Evolutionary conservation across 2,113 vertebrate species (phyloP).

Genomic region (Onychorhynchus coronatus): DNA sequence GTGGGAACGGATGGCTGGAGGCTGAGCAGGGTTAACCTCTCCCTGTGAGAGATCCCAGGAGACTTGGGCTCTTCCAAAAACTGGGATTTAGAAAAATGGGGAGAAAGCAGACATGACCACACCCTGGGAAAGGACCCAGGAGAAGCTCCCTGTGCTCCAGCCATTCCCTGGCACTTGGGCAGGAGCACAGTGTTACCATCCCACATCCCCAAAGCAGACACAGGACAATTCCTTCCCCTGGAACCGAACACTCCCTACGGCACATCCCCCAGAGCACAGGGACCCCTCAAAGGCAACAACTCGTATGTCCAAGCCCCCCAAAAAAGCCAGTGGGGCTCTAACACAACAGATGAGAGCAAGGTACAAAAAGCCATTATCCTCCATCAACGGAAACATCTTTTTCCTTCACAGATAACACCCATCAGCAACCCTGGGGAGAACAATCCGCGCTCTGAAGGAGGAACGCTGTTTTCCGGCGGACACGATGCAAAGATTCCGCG

Average conservation of each 20-base stretch:
- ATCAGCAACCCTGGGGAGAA: background rate
- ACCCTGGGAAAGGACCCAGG: background rate
- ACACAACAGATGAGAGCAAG: background rate
- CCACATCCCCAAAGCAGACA: background rate
- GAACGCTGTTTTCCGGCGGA: background rate
- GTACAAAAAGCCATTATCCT: background rate
- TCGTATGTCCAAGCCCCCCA: background rate
- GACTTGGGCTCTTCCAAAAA: background rate
- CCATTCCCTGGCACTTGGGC: background rate
- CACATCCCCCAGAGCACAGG: accelerated
- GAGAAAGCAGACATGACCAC: accelerated
- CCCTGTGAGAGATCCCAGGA: background rate
- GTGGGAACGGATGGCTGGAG: background rate
- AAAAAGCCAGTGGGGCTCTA: background rate
- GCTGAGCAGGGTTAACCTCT: background rate
- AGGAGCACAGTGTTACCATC: background rate
- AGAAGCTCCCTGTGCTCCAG: background rate
- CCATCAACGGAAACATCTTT: background rate
- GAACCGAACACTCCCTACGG: background rate
- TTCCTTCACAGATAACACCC: background rate
- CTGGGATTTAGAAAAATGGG: accelerated
- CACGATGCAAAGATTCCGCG: background rate
- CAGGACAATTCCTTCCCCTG: background rate
- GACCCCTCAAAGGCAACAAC: background rate
- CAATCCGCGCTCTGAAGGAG: background rate